Evolutionary conservation across 2,797 vertebrate genomes (phyloP).

Genomic region (Chloroceryle amazona): DNA sequence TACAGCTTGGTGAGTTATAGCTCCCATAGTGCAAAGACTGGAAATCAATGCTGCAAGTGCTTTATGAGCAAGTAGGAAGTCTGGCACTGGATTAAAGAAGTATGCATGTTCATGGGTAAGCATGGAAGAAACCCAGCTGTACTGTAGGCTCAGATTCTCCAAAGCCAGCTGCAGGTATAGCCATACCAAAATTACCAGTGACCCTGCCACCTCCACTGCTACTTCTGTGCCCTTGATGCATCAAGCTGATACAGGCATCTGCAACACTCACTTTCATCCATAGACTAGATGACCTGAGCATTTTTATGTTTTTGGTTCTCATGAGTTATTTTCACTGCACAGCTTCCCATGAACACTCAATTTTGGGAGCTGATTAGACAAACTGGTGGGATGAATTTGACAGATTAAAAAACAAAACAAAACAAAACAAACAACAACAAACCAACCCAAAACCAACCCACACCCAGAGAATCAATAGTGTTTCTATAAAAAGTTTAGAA

Average conservation of each 20-base stretch:
- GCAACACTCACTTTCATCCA: conserved; percentile 49
- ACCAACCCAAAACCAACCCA: not conserved
- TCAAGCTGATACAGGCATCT: not conserved
- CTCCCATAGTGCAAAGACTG: conserved; percentile 14
- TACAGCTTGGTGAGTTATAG: conserved; percentile 16
- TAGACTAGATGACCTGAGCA: conserved; percentile 39
- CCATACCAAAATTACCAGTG: not conserved
- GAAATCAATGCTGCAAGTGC: not conserved
- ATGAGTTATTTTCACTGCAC: conserved; percentile 76
- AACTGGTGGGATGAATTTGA: conserved; percentile 42
- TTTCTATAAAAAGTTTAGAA: conserved; percentile 54
- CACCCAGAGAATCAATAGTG: not conserved
- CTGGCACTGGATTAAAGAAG: not conserved
- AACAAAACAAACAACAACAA: not conserved
- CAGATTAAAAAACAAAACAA: not conserved
- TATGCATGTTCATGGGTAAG: not conserved
- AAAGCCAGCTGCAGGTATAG: not conserved
- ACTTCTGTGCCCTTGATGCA: not conserved
- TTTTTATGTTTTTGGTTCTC: conserved; percentile 74
- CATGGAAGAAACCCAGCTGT: not conserved
- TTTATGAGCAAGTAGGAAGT: conserved; percentile 2
- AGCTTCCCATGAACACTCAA: conserved; percentile 40
- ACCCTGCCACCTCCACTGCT: not conserved
- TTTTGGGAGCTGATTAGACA: conserved; percentile 33
- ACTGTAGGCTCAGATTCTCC: not conserved